Evolutionary conservation across 2,797 vertebrate species (phyloP).

Genomic region (Tamandua tetradactyla): DNA sequence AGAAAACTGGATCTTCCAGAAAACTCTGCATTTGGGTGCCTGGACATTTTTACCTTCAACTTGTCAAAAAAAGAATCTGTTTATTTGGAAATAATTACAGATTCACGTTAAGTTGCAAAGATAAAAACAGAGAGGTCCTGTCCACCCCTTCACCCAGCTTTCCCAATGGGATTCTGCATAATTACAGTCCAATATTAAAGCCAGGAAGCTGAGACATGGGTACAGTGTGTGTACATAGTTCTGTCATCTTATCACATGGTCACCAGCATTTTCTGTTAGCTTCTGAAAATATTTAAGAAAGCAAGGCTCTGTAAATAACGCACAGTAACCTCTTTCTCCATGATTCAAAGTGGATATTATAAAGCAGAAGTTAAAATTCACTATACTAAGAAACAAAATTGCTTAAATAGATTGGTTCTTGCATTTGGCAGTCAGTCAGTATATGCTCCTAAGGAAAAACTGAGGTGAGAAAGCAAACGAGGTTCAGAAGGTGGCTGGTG

Average conservation of each 20-base stretch:
- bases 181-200: neutral
- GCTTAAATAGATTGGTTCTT: neutral
- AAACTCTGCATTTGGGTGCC: neutral
- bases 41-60: neutral
- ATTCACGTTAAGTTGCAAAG: neutral
- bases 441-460: neutral
- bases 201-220: neutral
- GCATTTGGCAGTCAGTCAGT: neutral
- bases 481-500: neutral
- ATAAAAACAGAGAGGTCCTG: neutral
- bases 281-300: neutral
- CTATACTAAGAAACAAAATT: neutral
- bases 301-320: neutral
- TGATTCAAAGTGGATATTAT: neutral
- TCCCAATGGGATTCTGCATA: neutral
- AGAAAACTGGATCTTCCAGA: neutral
- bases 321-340: neutral
- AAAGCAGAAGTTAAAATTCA: neutral
- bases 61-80: neutral
- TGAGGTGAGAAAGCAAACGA: neutral
- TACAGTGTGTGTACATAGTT: neutral
- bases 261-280: neutral
- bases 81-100: slow-evolving; percentile 3
- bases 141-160: neutral
- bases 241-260: neutral